phyloP scores from a whole-genome alignment of 2,888 invertebrate species.

The Mactromeris polynyma region DNA sequence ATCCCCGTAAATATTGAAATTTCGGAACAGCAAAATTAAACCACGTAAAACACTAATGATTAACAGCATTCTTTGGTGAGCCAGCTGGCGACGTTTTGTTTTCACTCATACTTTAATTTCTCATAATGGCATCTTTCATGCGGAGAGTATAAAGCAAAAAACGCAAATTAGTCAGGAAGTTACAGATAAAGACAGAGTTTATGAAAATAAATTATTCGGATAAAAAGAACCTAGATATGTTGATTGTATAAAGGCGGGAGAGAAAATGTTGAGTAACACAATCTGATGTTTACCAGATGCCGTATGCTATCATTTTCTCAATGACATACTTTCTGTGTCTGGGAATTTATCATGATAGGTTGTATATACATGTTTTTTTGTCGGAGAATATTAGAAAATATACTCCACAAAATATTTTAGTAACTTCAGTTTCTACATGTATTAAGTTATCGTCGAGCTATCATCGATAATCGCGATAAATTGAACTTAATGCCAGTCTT shows the following conservation, averaged over 20 bases:
- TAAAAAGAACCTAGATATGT: not conserved
- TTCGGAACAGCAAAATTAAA: not conserved
- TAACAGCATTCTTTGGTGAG: not conserved
- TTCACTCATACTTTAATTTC: not conserved
- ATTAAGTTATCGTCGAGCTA: not conserved
- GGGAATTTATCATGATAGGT: not conserved
- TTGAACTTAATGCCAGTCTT: not conserved
- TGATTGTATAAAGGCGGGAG: not conserved
- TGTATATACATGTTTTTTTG: not conserved
- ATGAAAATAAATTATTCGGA: not conserved
- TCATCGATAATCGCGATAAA: not conserved
- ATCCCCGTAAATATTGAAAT: too few species aligned
- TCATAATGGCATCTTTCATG: not conserved
- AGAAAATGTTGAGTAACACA: not conserved
- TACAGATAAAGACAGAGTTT: not conserved
- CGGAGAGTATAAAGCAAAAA: not conserved
- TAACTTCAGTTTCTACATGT: not conserved
- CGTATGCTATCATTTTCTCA: not conserved
- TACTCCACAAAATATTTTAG: not conserved
- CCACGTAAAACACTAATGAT: not conserved
- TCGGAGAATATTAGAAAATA: not conserved
- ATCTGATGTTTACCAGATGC: not conserved
- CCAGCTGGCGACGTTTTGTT: not conserved
- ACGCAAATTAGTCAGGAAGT: not conserved
- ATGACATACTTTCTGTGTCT: conserved; percentile 14